phyloP scores from a whole-genome alignment of 1,140 invertebrate species.

The Cydia splendana region DNA sequence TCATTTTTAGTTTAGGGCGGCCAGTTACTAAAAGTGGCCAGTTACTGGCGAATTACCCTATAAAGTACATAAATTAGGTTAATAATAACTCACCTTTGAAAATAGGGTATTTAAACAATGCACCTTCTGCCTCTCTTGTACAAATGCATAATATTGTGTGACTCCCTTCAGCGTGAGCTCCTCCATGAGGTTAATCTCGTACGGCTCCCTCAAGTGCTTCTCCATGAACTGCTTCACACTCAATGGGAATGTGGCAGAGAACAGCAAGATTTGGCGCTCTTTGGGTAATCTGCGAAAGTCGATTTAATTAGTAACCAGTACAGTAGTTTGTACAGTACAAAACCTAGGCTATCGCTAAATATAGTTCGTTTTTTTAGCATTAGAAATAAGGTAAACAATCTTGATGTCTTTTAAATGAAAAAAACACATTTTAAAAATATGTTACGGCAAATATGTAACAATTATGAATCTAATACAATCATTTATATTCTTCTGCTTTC shows the following conservation, averaged over 20 bases:
- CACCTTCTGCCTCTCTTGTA: conserved; percentile 99
- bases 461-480: too few relatives aligned
- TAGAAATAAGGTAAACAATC: too few relatives aligned
- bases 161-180: conserved; percentile 99
- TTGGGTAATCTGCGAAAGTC: conserved; percentile 86
- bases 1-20: too few relatives aligned
- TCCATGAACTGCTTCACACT: conserved; percentile 99
- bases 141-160: conserved; percentile 99
- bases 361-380: too few relatives aligned
- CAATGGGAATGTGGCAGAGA: conserved; percentile 99
- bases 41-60: too few relatives aligned
- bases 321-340: not conserved
- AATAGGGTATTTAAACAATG: conserved; percentile 99
- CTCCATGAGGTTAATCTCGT: conserved; percentile 99
- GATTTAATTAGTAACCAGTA: not conserved
- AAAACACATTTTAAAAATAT: too few relatives aligned
- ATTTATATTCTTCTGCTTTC: too few relatives aligned
- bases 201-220: conserved; percentile 97
- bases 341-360: not conserved
- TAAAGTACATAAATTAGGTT: not conserved
- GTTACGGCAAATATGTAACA: too few relatives aligned
- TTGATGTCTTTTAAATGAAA: too few relatives aligned
- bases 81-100: conserved; percentile 89
- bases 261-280: conserved; percentile 98
- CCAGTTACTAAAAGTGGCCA: too few relatives aligned